Evolutionary conservation across 1,140 invertebrate genomes (phyloP), one percentile per base, ranked within the genome.

Genomic region (Saccostrea echinata): DNA sequence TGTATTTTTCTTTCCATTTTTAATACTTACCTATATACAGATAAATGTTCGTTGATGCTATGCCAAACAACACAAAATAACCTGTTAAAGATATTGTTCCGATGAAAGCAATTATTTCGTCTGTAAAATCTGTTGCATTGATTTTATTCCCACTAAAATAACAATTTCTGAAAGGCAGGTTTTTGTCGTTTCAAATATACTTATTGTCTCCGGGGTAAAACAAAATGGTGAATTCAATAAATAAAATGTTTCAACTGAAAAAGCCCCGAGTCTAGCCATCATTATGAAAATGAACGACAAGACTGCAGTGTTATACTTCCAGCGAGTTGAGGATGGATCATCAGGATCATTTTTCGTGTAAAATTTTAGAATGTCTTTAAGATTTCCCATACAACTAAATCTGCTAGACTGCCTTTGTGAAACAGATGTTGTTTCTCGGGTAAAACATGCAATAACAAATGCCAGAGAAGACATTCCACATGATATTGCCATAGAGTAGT

Each of bases 191-290:
- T 57, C 84, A 30, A 57, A 85, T 27, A 61, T 85, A 27, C 84
- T 64, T 1, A 85, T 64, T 43, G 13, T 64, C 35, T 33, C 61
- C 16, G 84, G 27, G 61, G 11, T 64, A n/a, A 52, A 85, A 30
- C 84, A 85, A 64, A 85, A 68, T 57, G 84, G 84, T 8, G 61
- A 64, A 13, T 57, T 55, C 43, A 85, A 27, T 24, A 55, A n/a
- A 24, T 85, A 85, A 21, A 85, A 85, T n/a, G 35, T 30, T 57
- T 85, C 84, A 43, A 85, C 13, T 24, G 9, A 30, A 52, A 33
- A 30, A n/a, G 13, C 3, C 2, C 84, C 84, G 21, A 85, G 27
- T 43, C 13, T 85, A 0, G n/a, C 57, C 33, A 85, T 21, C 53
- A 52, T 61, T 24, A 85, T n/a, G 33, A 57, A 85, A 43, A 33